Percentiles rank a stretch among this genome's conserved stretches.
Evolutionary conservation across 2,797 vertebrate species (phyloP).

Genomic region (Anabacerthia variegaticeps): DNA sequence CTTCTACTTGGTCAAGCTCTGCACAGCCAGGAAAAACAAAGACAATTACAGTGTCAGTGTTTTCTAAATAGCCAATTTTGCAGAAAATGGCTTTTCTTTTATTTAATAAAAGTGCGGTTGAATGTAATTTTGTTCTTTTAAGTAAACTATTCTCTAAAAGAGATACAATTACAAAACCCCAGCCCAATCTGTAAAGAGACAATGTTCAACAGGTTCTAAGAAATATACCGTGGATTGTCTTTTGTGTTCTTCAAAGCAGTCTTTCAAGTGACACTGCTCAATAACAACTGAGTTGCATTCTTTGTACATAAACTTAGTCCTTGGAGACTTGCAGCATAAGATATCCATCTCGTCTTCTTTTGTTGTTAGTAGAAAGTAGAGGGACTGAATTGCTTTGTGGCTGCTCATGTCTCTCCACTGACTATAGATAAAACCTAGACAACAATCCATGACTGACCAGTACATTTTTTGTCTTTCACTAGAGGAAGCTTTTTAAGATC

Average conservation of each 20-base stretch:
- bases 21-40: background rate
- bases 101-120: slow-evolving; percentile 32
- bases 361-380: background rate
- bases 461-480: background rate
- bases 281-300: background rate
- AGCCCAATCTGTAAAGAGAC: background rate
- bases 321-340: background rate
- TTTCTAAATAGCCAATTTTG: slow-evolving; percentile 8
- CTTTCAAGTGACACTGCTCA: background rate
- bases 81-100: slow-evolving; percentile 31
- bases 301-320: background rate
- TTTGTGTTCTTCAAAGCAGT: background rate
- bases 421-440: background rate
- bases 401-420: background rate
- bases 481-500: background rate
- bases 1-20: background rate
- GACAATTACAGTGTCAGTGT: background rate
- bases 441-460: background rate
- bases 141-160: slow-evolving; percentile 32
- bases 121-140: slow-evolving; percentile 40
- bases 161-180: slow-evolving; percentile 30
- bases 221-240: background rate
- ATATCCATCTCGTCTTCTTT: background rate
- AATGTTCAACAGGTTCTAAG: background rate
- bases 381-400: background rate